Base-by-base conservation (phyloP, 2,797 vertebrate species). In the Valencia hispanica region DNA sequence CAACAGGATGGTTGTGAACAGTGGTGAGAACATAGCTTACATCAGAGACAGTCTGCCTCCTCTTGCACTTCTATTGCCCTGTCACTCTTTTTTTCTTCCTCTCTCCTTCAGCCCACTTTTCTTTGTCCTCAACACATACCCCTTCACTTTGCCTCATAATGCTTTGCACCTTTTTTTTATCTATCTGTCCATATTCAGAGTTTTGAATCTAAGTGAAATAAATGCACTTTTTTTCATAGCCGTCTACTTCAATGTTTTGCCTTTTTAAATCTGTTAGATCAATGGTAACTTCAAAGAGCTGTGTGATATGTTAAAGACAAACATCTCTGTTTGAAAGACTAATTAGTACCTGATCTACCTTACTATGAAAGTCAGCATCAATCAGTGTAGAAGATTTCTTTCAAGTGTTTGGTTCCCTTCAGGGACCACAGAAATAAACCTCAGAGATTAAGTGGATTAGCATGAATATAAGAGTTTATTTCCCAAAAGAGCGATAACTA, bases 1-100 rank as follows among this genome's bases (percentile, higher is more conserved):
- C 69, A 81, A 91, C 88, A 89, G 90, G 89, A 92, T 50, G 79
- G 79, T 84, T 90, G 91, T 88, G 90, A 92, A 90, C 85, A 88
- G 87, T 11, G 76, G 88, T 77, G 86, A 86, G 87, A 90, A 89
- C 91, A 91, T 83, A 83, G 75, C 88, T 92, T 87, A 86, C 89
- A 91, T 91, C 92, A 92, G 87, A 91, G 89, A 87, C 82, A 65
- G 81, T 87, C 85, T 88, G 85, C 80, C 84, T 89, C 83, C 73
- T 84, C 77, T 80, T 85, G 86, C 87, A 83, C 82, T 89, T 77
- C 80, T 79, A 79, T 86, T 86, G 79, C 84, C 73, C 85, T 88
- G 84, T 87, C 88, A 77, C 86, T 86, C 69, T 76, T 59, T 88
- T 80, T 84, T 79, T 81, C 79, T 91, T 79, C 57, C 75, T 65